Evolutionary conservation across 2,888 invertebrate genomes (phyloP).

Genomic region (Oegoconia quadripuncta): DNA sequence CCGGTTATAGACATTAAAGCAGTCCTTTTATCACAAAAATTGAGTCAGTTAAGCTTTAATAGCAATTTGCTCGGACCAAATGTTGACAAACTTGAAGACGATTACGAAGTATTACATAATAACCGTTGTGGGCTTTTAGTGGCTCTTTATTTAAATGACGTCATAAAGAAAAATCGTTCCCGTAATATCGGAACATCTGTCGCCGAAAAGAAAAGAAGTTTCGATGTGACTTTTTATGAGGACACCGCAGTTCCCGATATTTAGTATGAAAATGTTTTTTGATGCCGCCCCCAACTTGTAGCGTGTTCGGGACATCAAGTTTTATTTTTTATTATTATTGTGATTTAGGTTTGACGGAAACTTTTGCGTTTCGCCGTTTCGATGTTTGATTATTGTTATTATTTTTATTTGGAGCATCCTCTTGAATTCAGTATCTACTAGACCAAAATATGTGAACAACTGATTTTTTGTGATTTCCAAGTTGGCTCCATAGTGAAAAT

Average conservation of each 20-base stretch:
- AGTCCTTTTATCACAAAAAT: too few relatives aligned
- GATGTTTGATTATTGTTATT: not conserved
- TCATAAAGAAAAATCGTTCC: conserved; percentile 62
- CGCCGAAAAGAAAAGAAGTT: conserved; percentile 61
- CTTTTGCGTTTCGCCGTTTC: not conserved
- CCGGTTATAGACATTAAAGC: too few relatives aligned
- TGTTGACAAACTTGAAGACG: conserved; percentile 39
- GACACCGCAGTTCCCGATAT: conserved; percentile 50
- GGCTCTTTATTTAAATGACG: conserved; percentile 65
- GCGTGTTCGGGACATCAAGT: conserved; percentile 20
- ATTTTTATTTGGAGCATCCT: not conserved
- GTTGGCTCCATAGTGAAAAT: too few relatives aligned
- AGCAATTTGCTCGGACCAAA: conserved; percentile 13
- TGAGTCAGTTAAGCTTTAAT: conserved; percentile 9
- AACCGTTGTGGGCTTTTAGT: conserved; percentile 45
- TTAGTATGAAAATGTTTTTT: conserved; percentile 57
- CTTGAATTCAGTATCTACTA: not conserved
- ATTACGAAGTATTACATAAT: conserved; percentile 27
- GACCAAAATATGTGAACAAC: too few relatives aligned
- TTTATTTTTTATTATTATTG: conserved; percentile 28
- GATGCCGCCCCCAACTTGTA: conserved; percentile 31
- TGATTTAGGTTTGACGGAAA: conserved; percentile 7
- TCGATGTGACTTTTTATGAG: conserved; percentile 60
- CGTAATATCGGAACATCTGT: conserved; percentile 67
- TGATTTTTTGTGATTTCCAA: too few relatives aligned